These are phyloP conservation scores for Zaprionus taronus DNA, from an alignment of 1,140 invertebrate species.

Conservation along the genomic window DNA sequence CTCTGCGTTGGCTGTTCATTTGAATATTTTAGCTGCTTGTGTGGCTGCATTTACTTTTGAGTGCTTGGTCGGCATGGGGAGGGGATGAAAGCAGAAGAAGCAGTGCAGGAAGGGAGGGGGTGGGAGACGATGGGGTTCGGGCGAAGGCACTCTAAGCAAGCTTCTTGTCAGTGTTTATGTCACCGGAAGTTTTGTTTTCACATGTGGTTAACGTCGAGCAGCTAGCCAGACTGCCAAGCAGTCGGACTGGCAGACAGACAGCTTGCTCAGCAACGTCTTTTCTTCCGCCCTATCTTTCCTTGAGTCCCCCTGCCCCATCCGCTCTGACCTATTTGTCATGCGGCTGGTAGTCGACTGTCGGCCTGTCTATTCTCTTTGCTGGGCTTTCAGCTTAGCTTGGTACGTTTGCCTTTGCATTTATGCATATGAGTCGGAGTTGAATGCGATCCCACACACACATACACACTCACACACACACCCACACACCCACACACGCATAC, in stretches of 20 bases:
- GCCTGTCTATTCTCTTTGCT: constrained; percentile 32
- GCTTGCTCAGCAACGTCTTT: constrained; percentile 34
- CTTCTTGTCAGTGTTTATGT: constrained; percentile 80
- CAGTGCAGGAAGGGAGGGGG: too few relatives aligned
- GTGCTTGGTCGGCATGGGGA: constrained; percentile 21
- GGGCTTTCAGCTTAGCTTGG: constrained; percentile 20
- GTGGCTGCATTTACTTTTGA: constrained; percentile 73
- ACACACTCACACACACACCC: neutral
- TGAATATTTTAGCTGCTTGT: constrained; percentile 78
- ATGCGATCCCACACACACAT: constrained; percentile 7
- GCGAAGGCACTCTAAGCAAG: constrained; percentile 66
- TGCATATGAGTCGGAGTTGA: constrained; percentile 69
- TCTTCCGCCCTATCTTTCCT: constrained; percentile 3
- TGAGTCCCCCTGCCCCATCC: neutral
- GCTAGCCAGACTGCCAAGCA: constrained; percentile 34
- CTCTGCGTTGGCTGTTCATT: constrained; percentile 66
- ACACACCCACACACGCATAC: neutral
- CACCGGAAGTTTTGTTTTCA: constrained; percentile 82
- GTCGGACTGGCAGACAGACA: constrained; percentile 4
- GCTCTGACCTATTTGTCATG: constrained; percentile 71
- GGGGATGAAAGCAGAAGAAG: too few relatives aligned
- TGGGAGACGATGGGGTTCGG: neutral
- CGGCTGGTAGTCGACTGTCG: constrained; percentile 24
- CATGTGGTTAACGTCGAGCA: constrained; percentile 79
- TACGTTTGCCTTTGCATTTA: constrained; percentile 59